A percentile compares a stretch with the other conserved stretches of the same genome.
phyloP scores from a whole-genome alignment of 1,140 invertebrate species.

The Leptopilina clavipes region DNA sequence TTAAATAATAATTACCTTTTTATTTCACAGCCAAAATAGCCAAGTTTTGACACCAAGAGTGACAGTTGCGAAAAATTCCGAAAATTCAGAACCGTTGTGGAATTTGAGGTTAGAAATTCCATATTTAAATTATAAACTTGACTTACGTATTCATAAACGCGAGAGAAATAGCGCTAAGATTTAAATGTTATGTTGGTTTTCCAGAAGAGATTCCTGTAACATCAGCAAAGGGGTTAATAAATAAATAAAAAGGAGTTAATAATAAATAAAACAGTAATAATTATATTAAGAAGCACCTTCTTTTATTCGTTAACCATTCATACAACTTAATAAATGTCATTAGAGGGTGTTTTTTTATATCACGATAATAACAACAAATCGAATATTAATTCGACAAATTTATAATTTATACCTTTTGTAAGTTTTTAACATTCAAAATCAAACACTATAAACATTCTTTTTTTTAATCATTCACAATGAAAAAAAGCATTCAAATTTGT shows the following conservation, averaged over 20 bases:
- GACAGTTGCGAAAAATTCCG: not conserved
- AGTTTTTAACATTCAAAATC: not conserved
- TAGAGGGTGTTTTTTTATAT: not conserved
- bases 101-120: not conserved
- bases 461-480: not conserved
- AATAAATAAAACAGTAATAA: not conserved
- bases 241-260: too few relatives aligned
- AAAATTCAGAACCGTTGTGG: not conserved
- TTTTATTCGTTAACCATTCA: not conserved
- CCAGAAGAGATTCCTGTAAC: too few relatives aligned
- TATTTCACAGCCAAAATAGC: not conserved
- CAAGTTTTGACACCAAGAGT: not conserved
- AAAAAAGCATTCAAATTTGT: not conserved
- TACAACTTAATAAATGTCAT: slow-evolving; percentile 6
- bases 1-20: not conserved
- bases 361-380: not conserved
- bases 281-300: slow-evolving; percentile 16
- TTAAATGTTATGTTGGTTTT: too few relatives aligned
- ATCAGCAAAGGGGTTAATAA: too few relatives aligned
- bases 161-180: not conserved
- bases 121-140: not conserved
- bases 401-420: not conserved
- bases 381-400: not conserved
- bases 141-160: not conserved
- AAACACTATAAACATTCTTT: not conserved